Percentiles rank a stretch among this genome's conserved stretches.
Conservation (phyloP, 1,140 invertebrate genomes). For the Drosophila sulfurigaster region DNA sequence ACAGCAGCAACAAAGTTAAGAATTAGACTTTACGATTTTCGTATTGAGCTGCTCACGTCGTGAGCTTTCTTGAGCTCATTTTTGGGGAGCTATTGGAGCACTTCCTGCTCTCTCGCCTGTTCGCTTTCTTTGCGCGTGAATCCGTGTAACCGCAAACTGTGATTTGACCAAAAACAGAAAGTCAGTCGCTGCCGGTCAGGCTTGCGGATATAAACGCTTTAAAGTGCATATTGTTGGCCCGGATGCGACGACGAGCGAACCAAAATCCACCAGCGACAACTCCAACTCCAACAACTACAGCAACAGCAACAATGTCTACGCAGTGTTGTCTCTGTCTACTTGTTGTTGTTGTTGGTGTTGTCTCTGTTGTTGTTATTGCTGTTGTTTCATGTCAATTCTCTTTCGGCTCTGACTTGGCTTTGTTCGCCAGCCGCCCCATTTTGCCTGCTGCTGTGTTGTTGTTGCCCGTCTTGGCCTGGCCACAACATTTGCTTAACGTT, state of each 20-base stretch:
- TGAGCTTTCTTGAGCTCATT: conserved; percentile 34
- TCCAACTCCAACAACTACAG: conserved; percentile 35
- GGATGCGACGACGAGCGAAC: conserved; percentile 58
- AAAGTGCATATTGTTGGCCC: conserved; percentile 72
- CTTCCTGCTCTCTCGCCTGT: conserved; percentile 62
- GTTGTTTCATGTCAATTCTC: conserved; percentile 29
- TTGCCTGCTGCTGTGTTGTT: conserved; percentile 37
- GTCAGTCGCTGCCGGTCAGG: conserved; percentile 38
- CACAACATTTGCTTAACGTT: conserved; percentile 78
- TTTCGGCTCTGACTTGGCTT: conserved; percentile 54
- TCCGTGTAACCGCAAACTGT: conserved; percentile 81
- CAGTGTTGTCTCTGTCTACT: conserved; percentile 55
- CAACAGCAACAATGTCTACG: conserved; percentile 66
- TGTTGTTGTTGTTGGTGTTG: conserved; percentile 31
- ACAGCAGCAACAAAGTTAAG: conserved; percentile 41
- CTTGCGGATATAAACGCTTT: conserved; percentile 82
- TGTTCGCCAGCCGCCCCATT: conserved; percentile 73
- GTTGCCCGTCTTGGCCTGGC: conserved; percentile 43
- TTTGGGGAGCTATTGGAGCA: conserved; percentile 31
- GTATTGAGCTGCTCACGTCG: conserved; percentile 43
- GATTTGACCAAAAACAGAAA: conserved; percentile 81
- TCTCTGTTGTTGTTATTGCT: conserved; percentile 16
- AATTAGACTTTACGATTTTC: not conserved
- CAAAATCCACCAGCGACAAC: conserved; percentile 44
- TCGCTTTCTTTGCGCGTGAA: conserved; percentile 81